phyloP scores from a whole-genome alignment of 2,113 vertebrate genomes.

The Regulus satrapa region DNA sequence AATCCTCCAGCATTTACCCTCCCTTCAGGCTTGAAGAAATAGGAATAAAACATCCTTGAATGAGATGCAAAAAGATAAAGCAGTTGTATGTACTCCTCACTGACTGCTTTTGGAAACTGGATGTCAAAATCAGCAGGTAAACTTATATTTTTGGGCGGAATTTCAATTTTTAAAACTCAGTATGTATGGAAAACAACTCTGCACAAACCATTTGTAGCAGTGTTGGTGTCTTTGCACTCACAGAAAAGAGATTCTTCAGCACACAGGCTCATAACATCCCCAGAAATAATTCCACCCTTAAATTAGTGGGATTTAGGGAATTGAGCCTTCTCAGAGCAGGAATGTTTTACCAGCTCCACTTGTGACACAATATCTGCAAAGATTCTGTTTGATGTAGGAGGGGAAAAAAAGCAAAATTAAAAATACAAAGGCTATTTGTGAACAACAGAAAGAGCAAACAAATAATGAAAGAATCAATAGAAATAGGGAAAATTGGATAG shows the following conservation, averaged over 20 bases:
- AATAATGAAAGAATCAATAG: background rate
- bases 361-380: background rate
- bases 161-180: background rate
- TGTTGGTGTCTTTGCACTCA: background rate
- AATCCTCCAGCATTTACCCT: background rate
- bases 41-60: background rate
- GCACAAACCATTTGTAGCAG: background rate
- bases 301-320: conserved; percentile 40
- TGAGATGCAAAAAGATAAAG: background rate
- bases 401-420: background rate
- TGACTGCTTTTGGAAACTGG: background rate
- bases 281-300: conserved; percentile 26
- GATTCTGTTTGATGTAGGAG: background rate
- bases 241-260: background rate
- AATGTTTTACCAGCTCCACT: background rate
- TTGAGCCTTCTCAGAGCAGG: background rate
- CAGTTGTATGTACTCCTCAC: background rate
- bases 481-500: background rate
- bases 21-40: background rate
- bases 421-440: background rate
- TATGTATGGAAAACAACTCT: background rate
- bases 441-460: background rate
- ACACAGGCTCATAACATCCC: background rate
- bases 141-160: background rate
- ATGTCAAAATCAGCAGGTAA: background rate